A percentile compares a stretch with the other conserved stretches of the same genome.
phyloP scores from a whole-genome alignment of 2,113 vertebrate genomes.

The Echinops telfairi region DNA sequence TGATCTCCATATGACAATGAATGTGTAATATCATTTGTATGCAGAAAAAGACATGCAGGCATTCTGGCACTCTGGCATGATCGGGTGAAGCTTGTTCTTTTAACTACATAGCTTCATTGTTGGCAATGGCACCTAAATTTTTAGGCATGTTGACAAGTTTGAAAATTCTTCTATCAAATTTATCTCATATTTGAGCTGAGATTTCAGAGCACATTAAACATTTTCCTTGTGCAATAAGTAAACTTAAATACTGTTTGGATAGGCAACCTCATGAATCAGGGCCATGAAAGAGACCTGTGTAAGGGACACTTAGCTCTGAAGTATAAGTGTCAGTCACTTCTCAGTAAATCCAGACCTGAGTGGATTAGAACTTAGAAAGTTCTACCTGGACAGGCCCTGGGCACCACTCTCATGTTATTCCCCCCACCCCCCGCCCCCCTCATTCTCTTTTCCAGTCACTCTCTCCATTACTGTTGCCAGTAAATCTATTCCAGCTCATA shows the following conservation, averaged over 20 bases:
- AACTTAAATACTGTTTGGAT: background rate
- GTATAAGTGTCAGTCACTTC: background rate
- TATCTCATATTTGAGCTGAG: background rate
- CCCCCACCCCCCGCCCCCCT: background rate
- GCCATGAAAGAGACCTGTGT: background rate
- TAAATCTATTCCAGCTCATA: background rate
- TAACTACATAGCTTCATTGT: background rate
- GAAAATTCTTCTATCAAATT: background rate
- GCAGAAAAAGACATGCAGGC: conserved; percentile 20
- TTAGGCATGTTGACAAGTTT: background rate
- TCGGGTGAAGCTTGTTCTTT: background rate
- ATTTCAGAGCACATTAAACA: background rate
- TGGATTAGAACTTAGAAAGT: too few species aligned
- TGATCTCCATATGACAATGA: background rate
- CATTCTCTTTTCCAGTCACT: background rate
- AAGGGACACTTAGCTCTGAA: background rate
- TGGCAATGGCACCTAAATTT: background rate
- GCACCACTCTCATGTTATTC: background rate
- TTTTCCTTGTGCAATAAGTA: background rate
- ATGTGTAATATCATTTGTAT: background rate
- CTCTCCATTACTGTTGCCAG: too few species aligned
- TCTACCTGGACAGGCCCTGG: background rate
- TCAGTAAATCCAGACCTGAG: background rate
- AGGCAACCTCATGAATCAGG: background rate
- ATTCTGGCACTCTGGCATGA: background rate